Percentiles rank a stretch among this genome's conserved stretches.
These are phyloP conservation scores for Sardina pilchardus DNA, from an alignment of 2,113 vertebrate species.

Conservation along the genomic window DNA sequence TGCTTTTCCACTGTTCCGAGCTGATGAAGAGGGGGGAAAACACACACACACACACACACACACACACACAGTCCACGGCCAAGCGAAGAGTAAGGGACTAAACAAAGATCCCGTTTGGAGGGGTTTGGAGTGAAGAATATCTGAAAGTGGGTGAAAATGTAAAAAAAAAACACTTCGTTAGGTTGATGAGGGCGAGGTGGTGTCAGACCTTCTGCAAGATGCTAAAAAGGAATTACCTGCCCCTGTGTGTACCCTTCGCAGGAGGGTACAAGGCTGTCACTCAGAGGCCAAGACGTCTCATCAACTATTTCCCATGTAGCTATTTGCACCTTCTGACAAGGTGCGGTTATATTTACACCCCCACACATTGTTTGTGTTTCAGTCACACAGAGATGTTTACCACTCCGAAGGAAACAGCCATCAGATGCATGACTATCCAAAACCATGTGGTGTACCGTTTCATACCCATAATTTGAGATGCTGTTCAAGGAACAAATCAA, in stretches of 20 bases:
- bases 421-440: not conserved
- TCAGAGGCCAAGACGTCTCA: not conserved
- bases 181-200: not conserved
- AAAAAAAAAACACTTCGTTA: not conserved
- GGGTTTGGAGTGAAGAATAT: not conserved
- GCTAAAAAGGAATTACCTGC: not conserved
- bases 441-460: not conserved
- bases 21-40: not conserved
- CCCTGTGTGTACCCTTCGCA: not conserved
- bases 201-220: not conserved
- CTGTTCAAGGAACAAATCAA: not conserved
- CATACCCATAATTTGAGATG: not conserved
- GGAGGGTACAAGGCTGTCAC: not conserved
- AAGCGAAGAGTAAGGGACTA: not conserved
- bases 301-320: not conserved
- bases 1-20: not conserved
- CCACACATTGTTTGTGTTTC: slow-evolving; percentile 17
- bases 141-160: not conserved
- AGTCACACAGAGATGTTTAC: not conserved
- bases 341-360: slow-evolving; percentile 14
- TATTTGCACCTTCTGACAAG: slow-evolving; percentile 1
- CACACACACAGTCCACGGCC: not conserved
- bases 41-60: not conserved
- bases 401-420: not conserved
- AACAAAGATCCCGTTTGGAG: not conserved